Evolutionary conservation across 2,113 vertebrate genomes (phyloP).

Genomic region (Clarias batrachus): DNA sequence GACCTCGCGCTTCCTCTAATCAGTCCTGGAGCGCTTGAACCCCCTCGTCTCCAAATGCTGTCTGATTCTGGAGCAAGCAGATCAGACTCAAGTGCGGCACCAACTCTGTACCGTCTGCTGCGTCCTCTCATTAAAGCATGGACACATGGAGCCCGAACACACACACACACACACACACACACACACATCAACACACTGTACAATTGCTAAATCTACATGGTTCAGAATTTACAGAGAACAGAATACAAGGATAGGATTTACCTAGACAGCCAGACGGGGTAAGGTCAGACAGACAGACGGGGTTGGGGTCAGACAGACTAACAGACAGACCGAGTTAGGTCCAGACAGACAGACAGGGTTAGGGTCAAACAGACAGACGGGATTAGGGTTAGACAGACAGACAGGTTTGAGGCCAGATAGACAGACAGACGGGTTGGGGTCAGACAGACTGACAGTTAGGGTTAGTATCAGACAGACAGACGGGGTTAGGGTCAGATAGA

Average conservation of each 20-base stretch:
- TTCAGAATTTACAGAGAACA: background rate
- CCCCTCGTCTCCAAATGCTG: background rate
- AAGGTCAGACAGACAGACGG: background rate
- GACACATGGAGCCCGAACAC: background rate
- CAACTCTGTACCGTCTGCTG: background rate
- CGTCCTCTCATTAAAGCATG: slow-evolving; percentile 1
- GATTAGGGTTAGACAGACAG: background rate
- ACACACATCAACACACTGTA: background rate
- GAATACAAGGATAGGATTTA: background rate
- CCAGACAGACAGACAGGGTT: no score
- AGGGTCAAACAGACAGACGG: background rate
- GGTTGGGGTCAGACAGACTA: background rate
- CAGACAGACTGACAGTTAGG: background rate
- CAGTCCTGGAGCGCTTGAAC: slow-evolving; percentile 16
- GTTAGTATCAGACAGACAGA: background rate
- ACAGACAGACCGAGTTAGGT: background rate
- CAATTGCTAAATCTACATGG: background rate
- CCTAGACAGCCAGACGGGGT: background rate
- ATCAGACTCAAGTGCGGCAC: background rate
- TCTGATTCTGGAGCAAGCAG: slow-evolving; percentile 2
- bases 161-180: background rate
- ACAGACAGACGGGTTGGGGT: background rate
- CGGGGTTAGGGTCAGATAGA: background rate
- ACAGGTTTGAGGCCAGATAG: background rate
- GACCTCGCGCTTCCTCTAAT: slow-evolving; percentile 26